Evolutionary conservation across 1,140 invertebrate genomes (phyloP).

Genomic region (Gryllus bimaculatus): DNA sequence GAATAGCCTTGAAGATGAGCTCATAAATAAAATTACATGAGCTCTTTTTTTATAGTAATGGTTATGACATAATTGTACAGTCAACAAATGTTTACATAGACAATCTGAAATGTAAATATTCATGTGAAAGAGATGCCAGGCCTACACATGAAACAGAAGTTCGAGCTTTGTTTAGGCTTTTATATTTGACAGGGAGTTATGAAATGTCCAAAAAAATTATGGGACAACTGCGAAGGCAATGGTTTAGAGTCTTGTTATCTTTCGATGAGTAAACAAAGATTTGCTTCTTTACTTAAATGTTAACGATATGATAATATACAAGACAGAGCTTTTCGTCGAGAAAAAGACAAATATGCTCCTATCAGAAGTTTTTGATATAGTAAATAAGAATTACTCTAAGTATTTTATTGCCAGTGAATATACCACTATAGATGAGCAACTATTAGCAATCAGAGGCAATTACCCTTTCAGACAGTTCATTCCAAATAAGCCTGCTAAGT

Average conservation of each 20-base stretch:
- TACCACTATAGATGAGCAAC: constrained; percentile 39
- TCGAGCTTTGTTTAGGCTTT: too few species aligned
- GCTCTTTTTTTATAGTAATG: too few species aligned
- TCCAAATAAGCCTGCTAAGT: constrained; percentile 33
- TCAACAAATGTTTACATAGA: too few species aligned
- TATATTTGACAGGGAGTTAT: too few species aligned
- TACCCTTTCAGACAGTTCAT: constrained; percentile 42
- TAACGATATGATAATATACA: constrained; percentile 29
- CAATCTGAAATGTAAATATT: too few species aligned
- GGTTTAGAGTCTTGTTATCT: too few species aligned
- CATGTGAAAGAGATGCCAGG: too few species aligned
- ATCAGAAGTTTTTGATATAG: constrained; percentile 31
- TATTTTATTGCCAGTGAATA: constrained; percentile 28
- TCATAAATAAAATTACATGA: too few species aligned
- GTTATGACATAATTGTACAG: too few species aligned
- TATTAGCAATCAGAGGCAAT: constrained; percentile 36
- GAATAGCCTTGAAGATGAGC: constrained; percentile 28
- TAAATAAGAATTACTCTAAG: constrained; percentile 27
- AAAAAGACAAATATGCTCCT: constrained; percentile 28
- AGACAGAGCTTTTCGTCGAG: constrained; percentile 26
- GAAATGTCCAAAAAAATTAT: too few species aligned
- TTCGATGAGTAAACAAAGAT: constrained; percentile 29
- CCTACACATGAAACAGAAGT: too few species aligned
- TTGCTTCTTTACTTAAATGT: constrained; percentile 30
- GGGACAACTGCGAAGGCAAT: too few species aligned